These are phyloP conservation scores for Helicoverpa armigera DNA, from an alignment of 1,140 invertebrate genomes.

Conservation along the genomic window DNA sequence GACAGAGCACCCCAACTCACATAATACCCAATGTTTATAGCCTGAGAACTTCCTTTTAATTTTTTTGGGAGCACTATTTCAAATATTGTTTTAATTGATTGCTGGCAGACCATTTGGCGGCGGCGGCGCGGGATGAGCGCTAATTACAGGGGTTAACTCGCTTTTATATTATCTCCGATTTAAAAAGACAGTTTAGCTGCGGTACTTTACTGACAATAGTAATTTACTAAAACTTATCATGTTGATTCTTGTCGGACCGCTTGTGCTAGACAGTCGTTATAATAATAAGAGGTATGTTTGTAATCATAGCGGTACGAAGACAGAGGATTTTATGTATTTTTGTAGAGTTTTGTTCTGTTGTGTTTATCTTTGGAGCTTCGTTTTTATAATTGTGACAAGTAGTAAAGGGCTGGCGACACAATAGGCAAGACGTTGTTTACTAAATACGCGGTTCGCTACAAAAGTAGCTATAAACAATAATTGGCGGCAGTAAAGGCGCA, in stretches of 20 bases:
- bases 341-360: too few species aligned
- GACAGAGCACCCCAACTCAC: slow-evolving; percentile 56
- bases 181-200: slow-evolving; percentile 58
- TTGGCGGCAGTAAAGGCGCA: slow-evolving; percentile 60
- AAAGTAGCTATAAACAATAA: slow-evolving; percentile 62
- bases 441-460: slow-evolving; percentile 55
- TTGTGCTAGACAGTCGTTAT: slow-evolving; percentile 9
- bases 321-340: too few species aligned
- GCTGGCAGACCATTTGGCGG: slow-evolving; percentile 80
- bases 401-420: slow-evolving; percentile 9
- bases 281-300: neutral
- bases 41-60: slow-evolving; percentile 77
- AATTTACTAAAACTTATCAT: slow-evolving; percentile 63
- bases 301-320: slow-evolving; percentile 2
- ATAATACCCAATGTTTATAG: slow-evolving; percentile 80
- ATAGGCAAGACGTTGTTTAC: slow-evolving; percentile 60
- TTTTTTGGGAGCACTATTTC: slow-evolving; percentile 81
- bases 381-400: slow-evolving; percentile 1
- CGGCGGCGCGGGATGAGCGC: slow-evolving; percentile 59
- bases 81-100: slow-evolving; percentile 85
- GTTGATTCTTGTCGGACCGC: slow-evolving; percentile 46
- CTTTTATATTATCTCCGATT: slow-evolving; percentile 63
- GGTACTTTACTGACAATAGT: slow-evolving; percentile 58
- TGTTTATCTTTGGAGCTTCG: too few species aligned
- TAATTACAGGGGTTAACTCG: slow-evolving; percentile 74